Evolutionary conservation across 2,113 vertebrate genomes (phyloP), one percentile per base, ranked within the genome.

Genomic region (Lontra canadensis): DNA sequence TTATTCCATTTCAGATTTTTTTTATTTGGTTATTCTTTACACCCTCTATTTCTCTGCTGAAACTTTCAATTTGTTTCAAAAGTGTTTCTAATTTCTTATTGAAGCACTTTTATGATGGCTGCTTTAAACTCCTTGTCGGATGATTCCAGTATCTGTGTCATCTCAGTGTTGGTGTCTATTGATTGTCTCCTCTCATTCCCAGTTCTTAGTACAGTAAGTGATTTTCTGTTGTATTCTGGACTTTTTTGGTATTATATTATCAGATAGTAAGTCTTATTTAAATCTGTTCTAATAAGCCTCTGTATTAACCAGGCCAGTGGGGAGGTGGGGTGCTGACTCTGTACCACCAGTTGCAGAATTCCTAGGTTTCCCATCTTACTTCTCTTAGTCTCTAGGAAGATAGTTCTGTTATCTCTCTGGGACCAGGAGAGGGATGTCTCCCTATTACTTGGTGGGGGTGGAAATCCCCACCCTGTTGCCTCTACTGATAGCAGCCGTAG

Each of bases 61-160:
- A 55, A 52, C 63, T 83, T 92, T 84, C 23, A n/a, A 12, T 67
- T 74, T 82, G 12, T 73, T 79, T 57, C 31, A 49, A 29, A 84
- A 34, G 29, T 90, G 34, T 83, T 83, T 69, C 7, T 90, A 69
- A 57, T 90, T 85, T 84, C 69, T 86, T 29, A 0, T 26, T 84
- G 73, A 95, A 90, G 36, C 17, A 59, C 90, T 96, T 90, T 94
- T 96, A 86, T 92, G 52, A 78, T 82, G 17, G 57, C n/a, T 86
- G 42, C 42, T 74, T 85, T 81, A 85, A 96, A 91, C 94, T 78
- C 34, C 65, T 94, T 94, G 8, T 92, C 59, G 69, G 73, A 67
- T 89, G 89, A 97, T 92, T 94, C 67, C 55, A 90, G 34, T 23
- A 82, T 96, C 44, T 95, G 26, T 85, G 42, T 94, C 59, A 49